Conservation (phyloP, 2,113 vertebrate genomes). For the Hemibagrus wyckioides region DNA sequence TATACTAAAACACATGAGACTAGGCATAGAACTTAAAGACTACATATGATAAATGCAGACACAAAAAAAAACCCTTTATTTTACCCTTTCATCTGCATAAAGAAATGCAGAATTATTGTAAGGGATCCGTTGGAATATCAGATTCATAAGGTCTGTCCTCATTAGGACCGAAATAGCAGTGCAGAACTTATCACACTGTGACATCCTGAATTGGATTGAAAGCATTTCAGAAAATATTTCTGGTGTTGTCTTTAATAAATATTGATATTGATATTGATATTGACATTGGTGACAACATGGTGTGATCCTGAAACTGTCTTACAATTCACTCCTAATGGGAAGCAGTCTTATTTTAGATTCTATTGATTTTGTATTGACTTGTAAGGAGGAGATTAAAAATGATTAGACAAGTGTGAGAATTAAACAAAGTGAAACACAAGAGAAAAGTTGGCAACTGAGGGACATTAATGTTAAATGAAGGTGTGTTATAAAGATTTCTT, state of each 20-base stretch:
- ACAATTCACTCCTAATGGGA: not conserved
- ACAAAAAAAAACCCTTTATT: not conserved
- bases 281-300: not conserved
- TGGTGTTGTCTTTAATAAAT: not conserved
- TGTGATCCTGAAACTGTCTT: not conserved
- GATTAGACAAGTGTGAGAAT: not conserved
- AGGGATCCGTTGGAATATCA: not conserved
- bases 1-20: not conserved
- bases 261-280: not conserved
- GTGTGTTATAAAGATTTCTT: not conserved
- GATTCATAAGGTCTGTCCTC: not conserved
- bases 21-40: not conserved
- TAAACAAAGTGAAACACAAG: not conserved
- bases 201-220: not conserved
- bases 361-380: not conserved
- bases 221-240: not conserved
- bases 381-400: not conserved
- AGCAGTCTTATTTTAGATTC: not conserved
- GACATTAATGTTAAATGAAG: not conserved
- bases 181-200: not conserved
- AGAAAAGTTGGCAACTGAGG: not conserved
- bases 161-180: not conserved
- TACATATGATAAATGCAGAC: not conserved
- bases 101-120: not conserved
- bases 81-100: not conserved